Evolutionary conservation across 1,140 invertebrate genomes (phyloP), one percentile per base, ranked within the genome.

Genomic region (Homarus americanus): DNA sequence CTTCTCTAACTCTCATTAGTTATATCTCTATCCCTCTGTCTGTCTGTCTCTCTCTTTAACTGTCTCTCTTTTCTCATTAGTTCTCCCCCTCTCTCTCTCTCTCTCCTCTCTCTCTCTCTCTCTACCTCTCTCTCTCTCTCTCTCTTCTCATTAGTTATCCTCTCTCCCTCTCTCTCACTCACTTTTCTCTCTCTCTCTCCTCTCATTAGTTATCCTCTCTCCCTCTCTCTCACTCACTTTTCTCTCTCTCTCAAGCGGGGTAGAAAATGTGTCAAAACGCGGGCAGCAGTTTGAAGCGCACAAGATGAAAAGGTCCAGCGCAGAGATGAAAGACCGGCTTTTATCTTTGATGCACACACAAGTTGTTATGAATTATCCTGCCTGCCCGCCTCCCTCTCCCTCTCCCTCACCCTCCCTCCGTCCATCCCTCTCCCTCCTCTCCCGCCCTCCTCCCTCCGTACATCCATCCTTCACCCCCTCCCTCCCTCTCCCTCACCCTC

Each of bases 261-360:
- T 10, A 58, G 78, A 80, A 80, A 80, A 80, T 80, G 78, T 80
- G 78, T 80, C 78, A 80, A 80, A 80, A 80, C 78, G 78, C 9
- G 78, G 41, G 53, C 41, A 44, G 24, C 10, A 58, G 78, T 80
- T 80, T 80, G 78, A 80, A 80, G 78, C 9, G 34, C 9, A 75
- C 15, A 15, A 75, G 32, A 75, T 75, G 72, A 75, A 75, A 75
- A 40, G 72, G 72, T 0, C 12, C 41, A 79, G 3, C 38, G n/a
- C 10, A 80, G 41, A 80, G 78, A 53, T 32, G 44, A 32, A 41
- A 78, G 38, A 12, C 17, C 40, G 40, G 34, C 44, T 78, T 32
- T 53, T 34, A 53, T 53, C 34, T 75, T 80, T 80, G 78, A 80
- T 49, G 72, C 32, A 32, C 78, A 53, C 44, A 20, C 78, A 80